Evolutionary conservation across 2,113 vertebrate species (phyloP), one percentile per base, ranked within the genome.

Genomic region (Sterrhoptilus dennistouni): DNA sequence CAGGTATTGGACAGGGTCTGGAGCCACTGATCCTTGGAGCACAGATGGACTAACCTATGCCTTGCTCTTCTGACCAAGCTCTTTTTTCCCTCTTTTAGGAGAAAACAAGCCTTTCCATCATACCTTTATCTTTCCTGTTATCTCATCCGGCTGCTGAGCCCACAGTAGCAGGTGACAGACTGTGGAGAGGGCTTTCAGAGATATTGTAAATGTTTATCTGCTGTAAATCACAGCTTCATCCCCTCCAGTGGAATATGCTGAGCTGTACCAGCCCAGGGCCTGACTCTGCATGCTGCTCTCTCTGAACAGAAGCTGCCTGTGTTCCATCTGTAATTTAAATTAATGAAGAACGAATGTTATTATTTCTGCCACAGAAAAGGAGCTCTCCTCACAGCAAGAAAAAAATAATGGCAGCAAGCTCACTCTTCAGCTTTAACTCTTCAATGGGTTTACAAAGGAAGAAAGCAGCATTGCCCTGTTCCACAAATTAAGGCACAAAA

Each of bases 141-240:
- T 64, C 65, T 68, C 68, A 75, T 21, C 40, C 63, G 56, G 83
- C 65, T 54, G 64, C 83, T 78, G 64, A 95, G 76, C 54, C 63
- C 20, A 8, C 76, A 59, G 10, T 5, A 74, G 68, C 81, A 83
- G 53, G 86, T 91, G 94, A 78, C 86, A 93, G 89, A 75, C 19
- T 75, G 72, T 42, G 52, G 64, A 89, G 61, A 64, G 25, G 60
- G 54, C 69, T 94, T 89, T 78, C 69, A 92, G 80, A 94, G 83
- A 53, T 56, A 36, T 3, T 64, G 72, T 21, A 87, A 90, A 78
- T 68, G 47, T 44, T 92, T n/a, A 89, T 94, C 93, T 91, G 94
- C 60, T 89, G 38, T 68, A 91, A 95, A 97, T 71, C 93, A 84
- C 69, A 75, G 89, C 64, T 53, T 80, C 92, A 59, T 68, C 47